Evolutionary conservation across 2,113 vertebrate genomes (phyloP), one percentile per base, ranked within the genome.

Genomic region (Elgaria multicarinata): DNA sequence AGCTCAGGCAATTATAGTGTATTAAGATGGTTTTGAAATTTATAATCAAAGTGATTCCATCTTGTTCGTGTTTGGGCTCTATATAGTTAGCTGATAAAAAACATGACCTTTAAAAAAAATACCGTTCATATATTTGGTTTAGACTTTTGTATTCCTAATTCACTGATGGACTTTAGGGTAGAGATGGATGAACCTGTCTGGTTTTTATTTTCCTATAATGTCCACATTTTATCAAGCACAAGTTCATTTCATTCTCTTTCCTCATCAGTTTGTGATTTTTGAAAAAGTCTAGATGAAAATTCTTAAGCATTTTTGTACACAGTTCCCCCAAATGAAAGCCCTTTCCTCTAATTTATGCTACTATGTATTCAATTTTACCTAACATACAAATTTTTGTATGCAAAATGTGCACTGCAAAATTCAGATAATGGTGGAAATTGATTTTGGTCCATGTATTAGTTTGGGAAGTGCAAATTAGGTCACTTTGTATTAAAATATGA

Each of bases 21-120:
- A 93, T 89, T 89, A 88, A 87, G 67, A 85, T 89, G 91, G 84
- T 93, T 95, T 94, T 93, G 81, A 96, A 96, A 95, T 92, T 58
- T 91, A 66, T 94, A 86, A 94, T 93, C 90, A 94, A 94, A 93
- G 80, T 88, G 62, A 93, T 91, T n/a, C 90, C 18, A 5, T 55
- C 71, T 91, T 55, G 58, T 96, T 87, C 81, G 9, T 74, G 85
- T 92, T 85, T 42, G 80, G 72, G 39, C 9, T 92, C 8, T 8
- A 74, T 3, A 42, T 66, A 85, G 93, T 90, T 62, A 89, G 28
- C 26, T 39, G 18, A 88, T 42, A 50, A 88, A 89, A 93, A 92
- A 85, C 64, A 91, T 39, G 80, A 36, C 13, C 71, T 89, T 85
- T 89, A 22, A 85, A 85, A 85, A 85, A 77, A 85, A 85, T 50